These are phyloP conservation scores for Sesia bembeciformis DNA, from an alignment of 2,888 invertebrate genomes.

Conservation along the genomic window DNA sequence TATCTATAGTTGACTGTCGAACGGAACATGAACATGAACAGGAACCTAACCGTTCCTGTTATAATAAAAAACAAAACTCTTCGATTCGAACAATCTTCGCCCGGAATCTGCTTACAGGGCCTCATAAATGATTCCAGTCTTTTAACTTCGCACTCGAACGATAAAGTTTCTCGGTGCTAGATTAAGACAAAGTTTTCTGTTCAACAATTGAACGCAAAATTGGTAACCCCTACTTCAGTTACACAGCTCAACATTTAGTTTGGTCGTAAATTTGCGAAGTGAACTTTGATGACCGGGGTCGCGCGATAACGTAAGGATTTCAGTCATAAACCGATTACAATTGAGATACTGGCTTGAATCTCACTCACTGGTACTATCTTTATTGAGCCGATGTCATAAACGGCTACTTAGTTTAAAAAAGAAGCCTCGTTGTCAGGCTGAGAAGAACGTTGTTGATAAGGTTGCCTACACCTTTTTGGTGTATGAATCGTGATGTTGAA, in stretches of 20 bases:
- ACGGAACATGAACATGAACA: too few species aligned
- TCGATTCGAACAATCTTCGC: background rate
- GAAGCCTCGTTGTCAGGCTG: too few species aligned
- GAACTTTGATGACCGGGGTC: slow-evolving; percentile 24
- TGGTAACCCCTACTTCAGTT: background rate
- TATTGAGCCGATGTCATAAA: background rate
- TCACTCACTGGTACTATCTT: background rate
- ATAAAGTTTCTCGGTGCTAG: background rate
- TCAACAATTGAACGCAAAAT: background rate
- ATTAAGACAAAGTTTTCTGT: background rate
- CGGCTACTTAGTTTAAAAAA: background rate
- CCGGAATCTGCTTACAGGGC: background rate
- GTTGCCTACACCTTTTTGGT: too few species aligned
- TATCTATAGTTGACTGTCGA: too few species aligned
- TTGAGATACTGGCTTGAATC: slow-evolving; percentile 7
- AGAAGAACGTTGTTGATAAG: too few species aligned
- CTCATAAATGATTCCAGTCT: background rate
- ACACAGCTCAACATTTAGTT: slow-evolving; percentile 18
- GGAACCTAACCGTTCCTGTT: too few species aligned
- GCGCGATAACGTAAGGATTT: slow-evolving; percentile 22
- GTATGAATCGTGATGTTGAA: too few species aligned
- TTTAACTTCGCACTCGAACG: background rate
- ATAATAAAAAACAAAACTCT: background rate
- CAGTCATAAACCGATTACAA: slow-evolving; percentile 16
- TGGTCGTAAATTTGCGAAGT: slow-evolving; percentile 33